These are phyloP conservation scores for Rhodeus uyekii DNA, from an alignment of 2,797 vertebrate species.

Conservation along the genomic window DNA sequence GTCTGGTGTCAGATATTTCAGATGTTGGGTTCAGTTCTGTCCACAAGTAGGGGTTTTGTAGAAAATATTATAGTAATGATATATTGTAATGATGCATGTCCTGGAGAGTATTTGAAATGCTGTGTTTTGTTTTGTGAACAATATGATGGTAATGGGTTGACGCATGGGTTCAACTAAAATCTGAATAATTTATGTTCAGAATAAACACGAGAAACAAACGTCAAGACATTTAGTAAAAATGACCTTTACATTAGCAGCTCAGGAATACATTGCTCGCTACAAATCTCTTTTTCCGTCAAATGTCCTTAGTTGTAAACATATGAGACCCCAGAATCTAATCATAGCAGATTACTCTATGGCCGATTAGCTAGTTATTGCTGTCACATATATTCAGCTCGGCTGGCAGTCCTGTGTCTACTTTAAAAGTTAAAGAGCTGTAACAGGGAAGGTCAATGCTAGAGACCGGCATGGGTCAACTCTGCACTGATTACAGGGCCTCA, in stretches of 20 bases:
- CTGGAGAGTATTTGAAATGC: neutral
- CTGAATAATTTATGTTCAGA: neutral
- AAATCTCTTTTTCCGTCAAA: neutral
- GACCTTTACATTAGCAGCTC: neutral
- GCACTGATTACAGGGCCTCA: conserved; percentile 41
- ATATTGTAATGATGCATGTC: neutral
- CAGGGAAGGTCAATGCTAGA: conserved; percentile 17
- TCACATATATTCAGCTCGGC: conserved; percentile 22
- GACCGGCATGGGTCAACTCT: conserved; percentile 15
- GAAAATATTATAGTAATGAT: neutral
- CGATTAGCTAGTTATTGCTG: conserved; percentile 33
- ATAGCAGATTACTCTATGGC: conserved; percentile 15
- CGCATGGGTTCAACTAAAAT: no score
- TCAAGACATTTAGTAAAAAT: neutral
- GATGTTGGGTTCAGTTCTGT: neutral
- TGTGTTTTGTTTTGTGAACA: neutral
- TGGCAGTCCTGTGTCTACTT: conserved; percentile 13
- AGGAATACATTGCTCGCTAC: neutral
- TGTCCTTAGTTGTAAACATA: neutral
- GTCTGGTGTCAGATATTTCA: no score
- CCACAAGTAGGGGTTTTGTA: neutral
- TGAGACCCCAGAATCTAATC: neutral
- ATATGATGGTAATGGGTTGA: no score
- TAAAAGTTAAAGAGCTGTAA: conserved; percentile 39
- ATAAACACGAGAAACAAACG: neutral